Evolutionary conservation across 2,797 vertebrate genomes (phyloP), one percentile per base, ranked within the genome.

Genomic region (Acanthurus tractus): DNA sequence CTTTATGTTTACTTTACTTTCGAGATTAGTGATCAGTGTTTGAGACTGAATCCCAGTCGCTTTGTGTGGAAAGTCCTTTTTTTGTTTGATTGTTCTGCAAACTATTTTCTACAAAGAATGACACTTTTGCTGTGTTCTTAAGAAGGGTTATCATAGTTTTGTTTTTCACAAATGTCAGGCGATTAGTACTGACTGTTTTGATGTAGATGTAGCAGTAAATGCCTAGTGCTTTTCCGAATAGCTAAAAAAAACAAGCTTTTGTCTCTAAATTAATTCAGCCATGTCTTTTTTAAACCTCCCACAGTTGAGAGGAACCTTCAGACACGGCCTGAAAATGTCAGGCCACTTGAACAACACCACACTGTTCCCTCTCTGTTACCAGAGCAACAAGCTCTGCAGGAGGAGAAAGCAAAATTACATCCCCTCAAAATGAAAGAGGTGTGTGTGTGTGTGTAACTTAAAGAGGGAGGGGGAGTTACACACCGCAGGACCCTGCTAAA

Each of bases 251-350:
- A 45, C 15, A 46, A 6, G 42, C 15, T 53, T 81, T 67, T 69
- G 42, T 72, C 72, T 63, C 36, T 63, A 18, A 81, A 63, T 84
- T 25, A 74, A 83, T 82, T 74, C 54, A 54, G 49, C 46, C 0
- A 4, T 67, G 5, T 83, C 42, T 85, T 75, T 72, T 76, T 54
- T 53, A 70, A 69, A 79, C 62, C 71, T 62, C 61, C 64, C 65
- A 66, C 76, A 55, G 66, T 81, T 86, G 50, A 86, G 81, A 84
- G 74, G 83, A 84, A 87, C 83, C 76, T 83, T 90, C 79, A 88
- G 84, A 87, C 86, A 77, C 68, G 70, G 79, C 86, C 89, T 91
- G 88, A 74, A 93, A 93, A 92, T 93, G 86, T 90, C 90, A 90
- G 87, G 74, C 82, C 81, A 78, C 81, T 85, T 77, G 55, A 91